Conservation (phyloP, 2,113 vertebrate species). For the Sander vitreus region DNA sequence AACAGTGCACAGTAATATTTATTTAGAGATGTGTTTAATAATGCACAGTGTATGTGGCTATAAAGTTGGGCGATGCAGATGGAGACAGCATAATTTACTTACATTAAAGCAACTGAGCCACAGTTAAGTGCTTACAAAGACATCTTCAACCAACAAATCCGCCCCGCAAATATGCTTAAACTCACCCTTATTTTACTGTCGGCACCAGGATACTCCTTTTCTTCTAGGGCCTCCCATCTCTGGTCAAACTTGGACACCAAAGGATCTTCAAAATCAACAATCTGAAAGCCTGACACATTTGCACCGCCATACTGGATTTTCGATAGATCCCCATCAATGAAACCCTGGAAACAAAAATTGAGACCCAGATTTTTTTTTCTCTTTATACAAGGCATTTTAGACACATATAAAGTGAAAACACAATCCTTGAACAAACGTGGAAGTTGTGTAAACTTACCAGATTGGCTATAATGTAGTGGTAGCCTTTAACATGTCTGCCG, state of each 20-base stretch:
- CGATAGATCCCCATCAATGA: slow-evolving; percentile 95
- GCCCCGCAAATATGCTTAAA: not conserved
- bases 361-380: not conserved
- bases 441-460: slow-evolving; percentile 87
- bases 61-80: not conserved
- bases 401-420: not conserved
- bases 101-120: slow-evolving; percentile 2
- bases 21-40: slow-evolving; percentile 37
- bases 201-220: slow-evolving; percentile 98
- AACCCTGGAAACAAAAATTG: slow-evolving; percentile 86
- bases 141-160: not conserved
- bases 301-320: slow-evolving; percentile 99
- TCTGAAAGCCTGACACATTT: slow-evolving; percentile 99
- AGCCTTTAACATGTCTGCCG: slow-evolving; percentile 98
- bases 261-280: slow-evolving; percentile 98
- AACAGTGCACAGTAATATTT: slow-evolving; percentile 11
- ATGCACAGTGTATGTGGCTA: slow-evolving; percentile 21
- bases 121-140: slow-evolving; percentile 10
- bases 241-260: slow-evolving; percentile 98
- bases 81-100: slow-evolving; percentile 6
- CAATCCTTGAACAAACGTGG: not conserved
- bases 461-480: slow-evolving; percentile 99
- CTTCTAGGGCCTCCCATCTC: slow-evolving; percentile 96
- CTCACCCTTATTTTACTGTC: slow-evolving; percentile 95
- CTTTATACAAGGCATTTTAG: not conserved